A percentile compares a stretch with the other conserved stretches of the same genome.
Evolutionary conservation across 1,140 invertebrate genomes (phyloP).

Genomic region (Calephelis nemesis): DNA sequence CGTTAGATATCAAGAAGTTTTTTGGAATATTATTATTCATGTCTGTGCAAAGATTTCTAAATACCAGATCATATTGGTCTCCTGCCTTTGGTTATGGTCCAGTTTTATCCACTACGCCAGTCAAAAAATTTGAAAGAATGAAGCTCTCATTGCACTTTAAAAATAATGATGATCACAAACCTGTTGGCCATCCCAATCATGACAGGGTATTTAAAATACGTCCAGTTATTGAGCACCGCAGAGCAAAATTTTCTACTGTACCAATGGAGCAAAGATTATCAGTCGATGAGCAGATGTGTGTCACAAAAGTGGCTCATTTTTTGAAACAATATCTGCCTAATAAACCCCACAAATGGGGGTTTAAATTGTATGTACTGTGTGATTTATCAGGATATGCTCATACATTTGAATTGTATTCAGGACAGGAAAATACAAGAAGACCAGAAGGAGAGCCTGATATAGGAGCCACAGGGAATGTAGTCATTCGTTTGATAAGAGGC

Average conservation of each 20-base stretch:
- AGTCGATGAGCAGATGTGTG: neutral
- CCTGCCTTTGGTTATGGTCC: slow-evolving; percentile 43
- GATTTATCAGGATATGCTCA: slow-evolving; percentile 37
- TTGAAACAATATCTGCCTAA: slow-evolving; percentile 16
- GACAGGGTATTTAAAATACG: slow-evolving; percentile 18
- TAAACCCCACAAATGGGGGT: slow-evolving; percentile 30
- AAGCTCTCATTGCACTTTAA: slow-evolving; percentile 32
- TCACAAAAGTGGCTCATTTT: slow-evolving; percentile 39
- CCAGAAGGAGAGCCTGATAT: slow-evolving; percentile 40
- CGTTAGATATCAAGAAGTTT: neutral
- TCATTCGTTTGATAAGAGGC: slow-evolving; percentile 37
- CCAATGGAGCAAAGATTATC: slow-evolving; percentile 18
- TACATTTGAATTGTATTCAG: slow-evolving; percentile 38
- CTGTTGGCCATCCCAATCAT: slow-evolving; percentile 5
- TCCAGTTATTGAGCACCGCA: slow-evolving; percentile 17
- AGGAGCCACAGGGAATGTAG: slow-evolving; percentile 40
- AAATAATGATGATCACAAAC: slow-evolving; percentile 21
- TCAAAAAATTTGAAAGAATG: slow-evolving; percentile 55
- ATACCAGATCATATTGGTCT: neutral
- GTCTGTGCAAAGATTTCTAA: slow-evolving; percentile 22
- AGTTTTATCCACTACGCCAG: slow-evolving; percentile 48
- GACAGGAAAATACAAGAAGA: slow-evolving; percentile 32
- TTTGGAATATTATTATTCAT: slow-evolving; percentile 4
- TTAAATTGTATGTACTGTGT: slow-evolving; percentile 52
- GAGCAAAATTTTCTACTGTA: slow-evolving; percentile 4